Percentiles rank a stretch among this genome's conserved stretches.
These are phyloP conservation scores for Galleria mellonella DNA, from an alignment of 1,140 invertebrate species.

Conservation along the genomic window DNA sequence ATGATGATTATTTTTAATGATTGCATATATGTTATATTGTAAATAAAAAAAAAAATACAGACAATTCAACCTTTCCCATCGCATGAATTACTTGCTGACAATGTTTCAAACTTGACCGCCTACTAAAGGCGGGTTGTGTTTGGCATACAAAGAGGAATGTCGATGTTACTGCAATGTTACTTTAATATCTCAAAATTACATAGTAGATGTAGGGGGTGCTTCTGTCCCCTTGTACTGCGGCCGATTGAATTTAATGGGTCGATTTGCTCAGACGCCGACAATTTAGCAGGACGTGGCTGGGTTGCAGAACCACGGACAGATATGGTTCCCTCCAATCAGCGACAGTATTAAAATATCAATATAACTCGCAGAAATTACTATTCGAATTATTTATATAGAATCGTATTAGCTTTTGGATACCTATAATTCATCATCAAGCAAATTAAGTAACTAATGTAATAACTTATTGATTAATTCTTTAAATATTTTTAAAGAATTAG, in stretches of 20 bases:
- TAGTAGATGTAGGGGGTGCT: conserved; percentile 37
- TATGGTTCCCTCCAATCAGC: conserved; percentile 1
- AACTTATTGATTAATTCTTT: too few species aligned
- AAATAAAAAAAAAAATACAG: too few species aligned
- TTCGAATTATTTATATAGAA: too few species aligned
- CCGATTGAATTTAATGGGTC: conserved; percentile 50
- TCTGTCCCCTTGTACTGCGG: conserved; percentile 23
- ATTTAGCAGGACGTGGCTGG: conserved; percentile 34
- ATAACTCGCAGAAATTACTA: not conserved
- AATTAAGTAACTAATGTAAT: too few species aligned
- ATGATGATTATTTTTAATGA: too few species aligned
- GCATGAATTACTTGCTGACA: too few species aligned
- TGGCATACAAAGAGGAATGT: conserved; percentile 23
- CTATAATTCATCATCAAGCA: too few species aligned
- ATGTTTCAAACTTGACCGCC: not conserved
- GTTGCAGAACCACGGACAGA: conserved; percentile 7
- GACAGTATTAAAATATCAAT: conserved; percentile 1
- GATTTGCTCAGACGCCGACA: conserved; percentile 39
- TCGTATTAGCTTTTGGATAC: too few species aligned
- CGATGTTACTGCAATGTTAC: conserved; percentile 13
- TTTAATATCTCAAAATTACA: conserved; percentile 52
- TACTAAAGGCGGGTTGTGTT: conserved; percentile 13
- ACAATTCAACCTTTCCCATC: too few species aligned
- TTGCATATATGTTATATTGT: too few species aligned
- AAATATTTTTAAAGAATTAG: too few species aligned